Base-by-base conservation (phyloP, 2,888 invertebrate species). In the Ochropleura leucogaster region DNA sequence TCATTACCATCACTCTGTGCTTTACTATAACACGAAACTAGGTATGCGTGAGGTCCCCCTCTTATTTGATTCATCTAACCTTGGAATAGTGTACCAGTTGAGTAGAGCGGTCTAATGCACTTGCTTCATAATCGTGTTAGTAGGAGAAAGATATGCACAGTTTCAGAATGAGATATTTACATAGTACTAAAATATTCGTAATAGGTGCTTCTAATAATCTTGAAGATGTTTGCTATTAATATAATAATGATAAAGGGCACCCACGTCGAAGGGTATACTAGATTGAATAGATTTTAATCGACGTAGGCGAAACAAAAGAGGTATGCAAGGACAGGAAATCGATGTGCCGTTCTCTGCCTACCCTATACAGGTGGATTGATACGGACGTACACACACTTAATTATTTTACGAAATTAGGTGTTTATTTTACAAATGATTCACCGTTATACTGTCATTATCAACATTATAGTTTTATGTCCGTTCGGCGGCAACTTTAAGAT, bases 221-320 rank as follows among this genome's bases (percentile, higher is more conserved):
- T 82, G 53, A 72, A 77, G 63, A 64, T 71, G 53, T 79, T 68
- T 47, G n/a, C 59, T 74, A 82, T 81, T 81, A 81, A 46, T 63
- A 84, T 85, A 65, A 68, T 82, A 72, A 77, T 85, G 49, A 68
- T 74, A 74, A 79, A 78, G 71, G 78, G 74, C 84, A 77, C 82
- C 82, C 77, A 86, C 86, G 80, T 76, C 10, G 63, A 78, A 72
- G 77, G 72, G 77, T 74, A 87, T 76, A 46, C 65, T 60, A 46
- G 55, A 62, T 82, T 84, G 75, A 74, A 84, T 82, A 76, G 57
- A 79, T 80, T 77, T 77, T 72, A 76, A 64, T 79, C 67, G 47
- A 78, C 69, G 86, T 87, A 83, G 88, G 86, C 85, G 87, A 84
- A 83, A 83, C 88, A 83, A 82, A 83, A 81, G 82, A 87, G 81